Evolutionary conservation across 2,888 invertebrate genomes (phyloP), one percentile per base, ranked within the genome.

Genomic region (Drosophila putrida): DNA sequence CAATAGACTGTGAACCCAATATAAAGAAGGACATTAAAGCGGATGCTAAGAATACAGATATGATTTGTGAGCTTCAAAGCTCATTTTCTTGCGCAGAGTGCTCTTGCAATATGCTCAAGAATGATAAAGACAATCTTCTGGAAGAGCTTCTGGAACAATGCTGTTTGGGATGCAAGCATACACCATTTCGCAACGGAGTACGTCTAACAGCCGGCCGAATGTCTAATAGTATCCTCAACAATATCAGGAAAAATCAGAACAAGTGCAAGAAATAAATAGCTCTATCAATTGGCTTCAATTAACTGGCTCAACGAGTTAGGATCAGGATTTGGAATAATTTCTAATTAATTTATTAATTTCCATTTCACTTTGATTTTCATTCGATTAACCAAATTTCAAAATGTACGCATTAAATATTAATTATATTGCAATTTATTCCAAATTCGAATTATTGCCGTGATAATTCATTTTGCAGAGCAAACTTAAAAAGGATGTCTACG

Each of bases 211-310:
- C 55, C 5, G 74, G 66, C 3, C 33, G 77, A 11, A 46, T 49
- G 50, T 27, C 44, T 4, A 43, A 47, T n/a, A 73, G 59, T 31
- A 49, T 63, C 13, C 39, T 63, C 13, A 28, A 44, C 25, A 80
- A 68, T 31, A 64, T 51, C 6, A 74, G 71, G 39, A 78, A 80
- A 57, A 72, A 66, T 53, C 70, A 64, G 41, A 80, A 80, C 61
- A 59, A 41, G 36, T 57, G 53, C 57, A 81, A 75, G 44, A 77
- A 74, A 35, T 78, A 75, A 64, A 31, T 27, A 13, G 28, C 28
- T 8, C 8, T 5, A 11, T 4, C 28, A 6, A n/a, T 13, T 13
- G 31, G 47, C 15, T 38, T 28, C 27, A 10, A 9, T 9, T 4
- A 46, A 11, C 41, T 38, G 41, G 35, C 25, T 11, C 11, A 15